Conservation (phyloP, 1,140 invertebrate species). For the Drosophila gunungcola region DNA sequence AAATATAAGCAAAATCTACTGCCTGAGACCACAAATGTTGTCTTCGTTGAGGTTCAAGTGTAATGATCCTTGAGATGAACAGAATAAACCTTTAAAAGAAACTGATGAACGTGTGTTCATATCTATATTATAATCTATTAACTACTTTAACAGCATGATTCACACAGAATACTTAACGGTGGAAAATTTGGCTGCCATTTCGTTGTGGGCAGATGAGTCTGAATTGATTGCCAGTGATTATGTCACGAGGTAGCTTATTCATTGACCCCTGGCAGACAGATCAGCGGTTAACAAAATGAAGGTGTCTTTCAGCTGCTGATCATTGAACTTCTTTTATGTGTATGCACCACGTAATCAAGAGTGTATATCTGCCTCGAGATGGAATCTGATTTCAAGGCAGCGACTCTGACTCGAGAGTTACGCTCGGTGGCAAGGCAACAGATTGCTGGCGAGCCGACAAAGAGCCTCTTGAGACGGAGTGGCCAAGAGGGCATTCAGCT, state of each 20-base stretch:
- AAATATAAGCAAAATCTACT: background rate
- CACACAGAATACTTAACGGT: constrained; percentile 10
- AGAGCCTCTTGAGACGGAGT: constrained; percentile 62
- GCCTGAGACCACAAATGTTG: background rate
- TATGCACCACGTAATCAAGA: constrained; percentile 13
- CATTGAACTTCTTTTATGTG: constrained; percentile 48
- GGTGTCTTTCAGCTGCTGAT: constrained; percentile 63
- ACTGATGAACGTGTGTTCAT: too few species aligned
- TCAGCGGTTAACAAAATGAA: constrained; percentile 29
- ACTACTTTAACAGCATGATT: background rate
- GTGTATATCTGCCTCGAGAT: constrained; percentile 16
- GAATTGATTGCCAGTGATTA: constrained; percentile 62
- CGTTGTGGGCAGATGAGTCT: constrained; percentile 41
- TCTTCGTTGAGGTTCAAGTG: background rate
- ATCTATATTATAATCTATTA: too few species aligned
- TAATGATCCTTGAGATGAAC: background rate
- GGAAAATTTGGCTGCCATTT: constrained; percentile 30
- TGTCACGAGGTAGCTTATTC: constrained; percentile 31
- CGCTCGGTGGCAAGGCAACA: constrained; percentile 54
- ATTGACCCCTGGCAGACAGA: constrained; percentile 44
- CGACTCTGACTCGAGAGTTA: constrained; percentile 56
- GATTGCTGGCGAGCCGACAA: constrained; percentile 55
- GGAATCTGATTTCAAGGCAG: constrained; percentile 49
- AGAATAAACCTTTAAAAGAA: too few species aligned
- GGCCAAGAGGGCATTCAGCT: constrained; percentile 41